Conservation (phyloP, 2,888 invertebrate species). For the Aphodius sticticus region DNA sequence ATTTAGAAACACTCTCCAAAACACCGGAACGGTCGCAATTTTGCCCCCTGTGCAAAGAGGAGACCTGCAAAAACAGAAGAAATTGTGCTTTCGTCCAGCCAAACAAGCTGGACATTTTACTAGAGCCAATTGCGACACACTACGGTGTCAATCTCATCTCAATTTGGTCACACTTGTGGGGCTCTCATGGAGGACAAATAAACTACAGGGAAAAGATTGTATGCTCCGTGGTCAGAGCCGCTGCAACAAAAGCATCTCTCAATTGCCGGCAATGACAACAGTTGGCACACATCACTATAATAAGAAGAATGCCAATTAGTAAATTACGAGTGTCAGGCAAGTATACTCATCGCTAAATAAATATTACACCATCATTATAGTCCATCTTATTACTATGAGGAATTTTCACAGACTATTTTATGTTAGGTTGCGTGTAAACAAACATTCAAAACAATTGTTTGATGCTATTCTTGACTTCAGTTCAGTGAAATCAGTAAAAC, state of each 20-base stretch:
- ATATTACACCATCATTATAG: too few relatives aligned
- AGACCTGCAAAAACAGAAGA: slow-evolving; percentile 76
- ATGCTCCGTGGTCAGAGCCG: slow-evolving; percentile 61
- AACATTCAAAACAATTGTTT: too few relatives aligned
- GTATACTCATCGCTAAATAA: background rate
- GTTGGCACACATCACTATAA: slow-evolving; percentile 59
- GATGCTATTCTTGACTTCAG: too few relatives aligned
- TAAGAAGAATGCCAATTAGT: slow-evolving; percentile 57
- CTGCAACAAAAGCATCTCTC: slow-evolving; percentile 59
- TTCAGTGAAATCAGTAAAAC: too few relatives aligned
- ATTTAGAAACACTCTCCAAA: slow-evolving; percentile 44
- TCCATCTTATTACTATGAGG: too few relatives aligned
- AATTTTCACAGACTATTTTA: too few relatives aligned
- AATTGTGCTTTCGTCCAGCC: too few relatives aligned
- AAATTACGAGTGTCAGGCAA: slow-evolving; percentile 30
- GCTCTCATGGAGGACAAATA: slow-evolving; percentile 50
- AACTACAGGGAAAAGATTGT: slow-evolving; percentile 51
- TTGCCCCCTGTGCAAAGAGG: slow-evolving; percentile 87
- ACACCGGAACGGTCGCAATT: slow-evolving; percentile 65
- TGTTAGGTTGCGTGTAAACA: too few relatives aligned
- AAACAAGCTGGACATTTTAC: slow-evolving; percentile 34
- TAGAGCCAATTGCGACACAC: slow-evolving; percentile 48
- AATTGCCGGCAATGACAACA: slow-evolving; percentile 60
- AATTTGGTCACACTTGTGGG: slow-evolving; percentile 47
- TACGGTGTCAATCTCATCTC: slow-evolving; percentile 43